Evolutionary conservation across 2,113 vertebrate genomes (phyloP), one percentile per base, ranked within the genome.

Genomic region (Microcebus tavaratra): DNA sequence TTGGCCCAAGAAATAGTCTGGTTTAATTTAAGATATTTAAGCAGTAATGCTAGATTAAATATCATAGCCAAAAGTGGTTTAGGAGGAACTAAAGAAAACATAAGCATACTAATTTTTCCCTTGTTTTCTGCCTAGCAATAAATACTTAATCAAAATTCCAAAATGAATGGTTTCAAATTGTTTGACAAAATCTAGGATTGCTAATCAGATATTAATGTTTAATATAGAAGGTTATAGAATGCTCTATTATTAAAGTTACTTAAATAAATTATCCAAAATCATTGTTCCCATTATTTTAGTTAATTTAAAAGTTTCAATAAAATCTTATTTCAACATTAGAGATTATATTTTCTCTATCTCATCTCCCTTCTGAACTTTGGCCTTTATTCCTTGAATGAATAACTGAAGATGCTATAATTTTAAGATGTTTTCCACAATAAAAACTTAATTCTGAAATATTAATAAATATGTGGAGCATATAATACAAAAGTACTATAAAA

Each of bases 261-360:
- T 86, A 94, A 83, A 61, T 72, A 76, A 82, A 27, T 53, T 63
- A 92, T 21, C 34, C 72, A 65, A 90, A 88, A 90, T 75, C 6
- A 59, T 34, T 34, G 79, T 53, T 88, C 10, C 5, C 84, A 75
- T 76, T 45, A 59, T 82, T 91, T 84, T 61, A 15, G 8, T 84
- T 78, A 68, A 48, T 42, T 83, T 88, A 55, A n/a, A 88, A 48
- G 1, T 73, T 87, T 84, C 94, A 70, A 83, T 78, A n/a, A 92
- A 92, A 90, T 94, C 68, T 90, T 95, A 61, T 61, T 97, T 94
- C 4, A 61, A 18, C 20, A 78, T 14, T 45, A 94, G 29, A 92
- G 29, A 25, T 15, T 73, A 0, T 29, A 36, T 68, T 23, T 75
- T 75, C 29, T 86, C 27, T 13, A 36, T 17, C 1, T 11, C 8